These are phyloP conservation scores for Pluvianellus socialis DNA, from an alignment of 2,113 vertebrate genomes.

Conservation along the genomic window DNA sequence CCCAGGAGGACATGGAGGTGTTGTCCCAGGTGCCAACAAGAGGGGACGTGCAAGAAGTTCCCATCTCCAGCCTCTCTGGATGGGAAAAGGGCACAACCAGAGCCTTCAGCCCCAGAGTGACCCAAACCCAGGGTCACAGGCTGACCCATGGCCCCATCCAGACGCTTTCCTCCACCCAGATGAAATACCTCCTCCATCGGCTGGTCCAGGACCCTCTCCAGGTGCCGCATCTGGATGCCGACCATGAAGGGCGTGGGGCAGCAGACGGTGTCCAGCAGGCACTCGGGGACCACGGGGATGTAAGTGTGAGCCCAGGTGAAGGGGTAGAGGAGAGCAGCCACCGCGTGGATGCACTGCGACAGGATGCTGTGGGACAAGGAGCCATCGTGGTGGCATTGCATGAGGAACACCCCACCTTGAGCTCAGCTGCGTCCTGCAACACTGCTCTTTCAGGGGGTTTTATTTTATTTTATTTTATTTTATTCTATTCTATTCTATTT, in stretches of 20 bases:
- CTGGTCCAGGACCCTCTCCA: conserved; percentile 81
- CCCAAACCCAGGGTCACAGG: fast-evolving
- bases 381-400: fast-evolving
- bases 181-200: conserved; percentile 79
- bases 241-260: conserved; percentile 95
- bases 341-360: conserved; percentile 90
- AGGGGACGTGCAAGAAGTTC: not conserved
- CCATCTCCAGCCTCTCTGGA: not conserved
- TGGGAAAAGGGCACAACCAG: not conserved
- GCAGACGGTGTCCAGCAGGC: conserved; percentile 90
- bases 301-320: conserved; percentile 97
- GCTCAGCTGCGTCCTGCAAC: not conserved
- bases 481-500: no score
- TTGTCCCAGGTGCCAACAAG: not conserved
- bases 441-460: not conserved
- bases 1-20: fast-evolving
- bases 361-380: conserved; percentile 76
- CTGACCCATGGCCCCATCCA: fast-evolving
- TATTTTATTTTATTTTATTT: not conserved
- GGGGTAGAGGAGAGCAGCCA: conserved; percentile 92
- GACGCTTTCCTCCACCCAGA: fast-evolving
- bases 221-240: conserved; percentile 85
- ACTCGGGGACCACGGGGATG: conserved; percentile 91
- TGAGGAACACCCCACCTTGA: not conserved
- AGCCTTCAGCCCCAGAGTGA: not conserved